phyloP scores from a whole-genome alignment of 2,113 vertebrate genomes.

The Coptodon rendalli region DNA sequence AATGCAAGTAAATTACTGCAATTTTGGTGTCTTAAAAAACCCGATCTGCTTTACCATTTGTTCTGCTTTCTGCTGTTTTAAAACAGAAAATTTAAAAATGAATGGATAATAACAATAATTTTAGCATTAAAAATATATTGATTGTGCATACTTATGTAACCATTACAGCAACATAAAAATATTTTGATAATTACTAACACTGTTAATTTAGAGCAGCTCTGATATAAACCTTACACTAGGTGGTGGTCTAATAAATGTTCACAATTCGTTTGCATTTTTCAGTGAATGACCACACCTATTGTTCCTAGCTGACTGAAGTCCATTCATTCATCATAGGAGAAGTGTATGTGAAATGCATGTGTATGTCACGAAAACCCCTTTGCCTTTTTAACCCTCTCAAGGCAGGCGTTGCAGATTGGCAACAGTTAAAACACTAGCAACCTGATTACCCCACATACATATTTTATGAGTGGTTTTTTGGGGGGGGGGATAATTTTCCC shows the following conservation, averaged over 20 bases:
- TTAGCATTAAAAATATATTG: not conserved
- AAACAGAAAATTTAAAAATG: not conserved
- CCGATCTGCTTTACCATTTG: not conserved
- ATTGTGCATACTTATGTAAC: not conserved
- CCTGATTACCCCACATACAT: too few relatives aligned
- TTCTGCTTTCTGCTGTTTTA: not conserved
- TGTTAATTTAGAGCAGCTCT: not conserved
- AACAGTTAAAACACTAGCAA: too few relatives aligned
- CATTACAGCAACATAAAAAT: not conserved
- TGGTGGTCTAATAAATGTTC: not conserved
- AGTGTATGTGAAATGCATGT: not conserved
- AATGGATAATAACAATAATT: not conserved
- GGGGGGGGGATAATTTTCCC: too few relatives aligned
- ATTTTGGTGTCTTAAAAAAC: not conserved
- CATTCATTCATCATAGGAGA: not conserved
- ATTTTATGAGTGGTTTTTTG: too few relatives aligned
- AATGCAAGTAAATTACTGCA: not conserved
- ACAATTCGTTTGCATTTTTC: not conserved
- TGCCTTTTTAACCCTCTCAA: not conserved
- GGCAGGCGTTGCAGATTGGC: too few relatives aligned
- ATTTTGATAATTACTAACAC: not conserved
- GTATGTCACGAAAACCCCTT: not conserved
- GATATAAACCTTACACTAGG: not conserved
- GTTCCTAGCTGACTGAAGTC: not conserved
- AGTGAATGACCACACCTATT: not conserved